Evolutionary conservation across 2,888 invertebrate species (phyloP), one percentile per base, ranked within the genome.

Genomic region (Dinocampus coccinellae): DNA sequence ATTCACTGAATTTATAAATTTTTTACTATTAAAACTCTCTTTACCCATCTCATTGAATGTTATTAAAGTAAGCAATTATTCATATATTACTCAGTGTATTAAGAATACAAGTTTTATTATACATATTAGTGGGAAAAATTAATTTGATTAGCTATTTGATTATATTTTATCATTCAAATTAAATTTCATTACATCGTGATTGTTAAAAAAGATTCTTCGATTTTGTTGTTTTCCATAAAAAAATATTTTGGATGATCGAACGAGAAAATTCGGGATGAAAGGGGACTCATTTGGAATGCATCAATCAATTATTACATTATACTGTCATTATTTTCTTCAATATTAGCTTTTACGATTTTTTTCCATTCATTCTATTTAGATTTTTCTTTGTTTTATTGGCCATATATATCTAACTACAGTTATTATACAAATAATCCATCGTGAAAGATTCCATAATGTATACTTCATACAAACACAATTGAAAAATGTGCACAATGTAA

Each of bases 381-480:
- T 13, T 42, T 26, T 26, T 67, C 63, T 70, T 75, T 72, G 68
- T 74, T 75, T 75, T 75, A 73, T 76, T 76, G 70, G 75, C 73
- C 73, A 73, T 74, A 75, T 75, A 74, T 75, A 73, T n/a, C 69
- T 73, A 75, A 75, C 75, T 76, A 76, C 75, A 76, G 70, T 76
- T 76, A 76, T 69, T 72, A 70, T 76, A 75, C 75, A 75, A 63
- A 74, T 73, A 71, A 76, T 76, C 72, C 63, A 72, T 75, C 69
- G 71, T 76, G 76, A 76, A 73, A 70, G 73, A 75, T 70, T 69
- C 70, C 74, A 73, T 72, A 73, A 62, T 69, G 63, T 72, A 67
- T 72, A 72, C 69, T 69, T 74, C 67, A 70, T 74, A 75, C 74
- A 73, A 74, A 74, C 76, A 74, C 73, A 76, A 76, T 74, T 72